These are phyloP conservation scores for Operophtera brumata DNA, from an alignment of 2,888 invertebrate genomes.

Conservation along the genomic window DNA sequence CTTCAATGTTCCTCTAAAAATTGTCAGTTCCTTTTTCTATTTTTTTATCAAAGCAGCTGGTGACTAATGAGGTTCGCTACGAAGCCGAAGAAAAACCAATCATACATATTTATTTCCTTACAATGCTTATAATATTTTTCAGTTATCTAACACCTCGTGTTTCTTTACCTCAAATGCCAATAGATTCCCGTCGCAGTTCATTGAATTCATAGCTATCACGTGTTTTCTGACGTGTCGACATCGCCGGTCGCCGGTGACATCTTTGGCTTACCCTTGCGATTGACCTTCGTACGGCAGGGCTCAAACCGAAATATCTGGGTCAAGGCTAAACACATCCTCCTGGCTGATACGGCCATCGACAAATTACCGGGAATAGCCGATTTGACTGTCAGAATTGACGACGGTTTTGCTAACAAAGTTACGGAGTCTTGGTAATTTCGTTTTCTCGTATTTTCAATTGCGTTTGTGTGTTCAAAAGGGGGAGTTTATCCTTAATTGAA, in stretches of 20 bases:
- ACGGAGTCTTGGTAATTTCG: neutral
- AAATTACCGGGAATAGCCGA: constrained; percentile 1
- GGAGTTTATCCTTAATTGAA: neutral
- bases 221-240: constrained; percentile 5
- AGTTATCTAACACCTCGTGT: too few relatives aligned
- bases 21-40: too few relatives aligned
- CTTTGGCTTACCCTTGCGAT: constrained; percentile 11
- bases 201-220: neutral
- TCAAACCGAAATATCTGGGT: constrained; percentile 1
- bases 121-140: too few relatives aligned
- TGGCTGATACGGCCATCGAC: neutral
- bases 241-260: constrained; percentile 6
- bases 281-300: constrained; percentile 8
- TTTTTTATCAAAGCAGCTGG: too few relatives aligned
- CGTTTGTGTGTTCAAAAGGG: neutral
- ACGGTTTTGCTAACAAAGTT: neutral
- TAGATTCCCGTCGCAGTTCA: constrained; percentile 1
- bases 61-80: too few relatives aligned
- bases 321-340: neutral
- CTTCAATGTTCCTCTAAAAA: too few relatives aligned
- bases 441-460: constrained; percentile 1
- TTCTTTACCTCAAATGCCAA: neutral
- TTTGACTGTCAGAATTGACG: neutral
- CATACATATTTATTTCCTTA: too few relatives aligned
- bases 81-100: too few relatives aligned